phyloP scores from a whole-genome alignment of 2,888 invertebrate genomes.

The Clusia tigrina region DNA sequence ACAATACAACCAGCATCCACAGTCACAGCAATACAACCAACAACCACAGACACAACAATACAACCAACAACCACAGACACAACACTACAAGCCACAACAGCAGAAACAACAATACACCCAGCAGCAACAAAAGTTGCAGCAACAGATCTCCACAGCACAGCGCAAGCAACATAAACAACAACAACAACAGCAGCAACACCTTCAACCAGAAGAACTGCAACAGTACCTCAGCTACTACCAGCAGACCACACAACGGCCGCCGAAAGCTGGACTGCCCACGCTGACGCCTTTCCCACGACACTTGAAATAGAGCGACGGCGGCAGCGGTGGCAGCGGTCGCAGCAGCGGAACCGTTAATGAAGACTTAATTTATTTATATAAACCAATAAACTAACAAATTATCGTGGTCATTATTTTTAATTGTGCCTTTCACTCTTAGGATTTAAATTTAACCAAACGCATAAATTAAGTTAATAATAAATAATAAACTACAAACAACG shows the following conservation, averaged over 20 bases:
- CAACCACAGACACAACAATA: slow-evolving; percentile 14
- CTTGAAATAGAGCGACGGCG: slow-evolving; percentile 34
- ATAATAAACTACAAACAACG: too few species aligned
- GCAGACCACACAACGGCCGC: slow-evolving; percentile 44
- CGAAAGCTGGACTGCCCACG: slow-evolving; percentile 49
- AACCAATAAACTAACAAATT: too few species aligned
- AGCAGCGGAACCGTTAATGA: neutral
- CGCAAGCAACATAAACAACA: slow-evolving; percentile 15
- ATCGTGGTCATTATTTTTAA: too few species aligned
- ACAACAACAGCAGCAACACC: slow-evolving; percentile 14
- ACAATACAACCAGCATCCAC: slow-evolving; percentile 10
- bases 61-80: slow-evolving; percentile 14
- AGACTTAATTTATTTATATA: slow-evolving; percentile 4
- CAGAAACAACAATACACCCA: neutral
- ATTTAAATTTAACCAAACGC: too few species aligned
- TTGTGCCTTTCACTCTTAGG: too few species aligned
- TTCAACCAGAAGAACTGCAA: slow-evolving; percentile 32
- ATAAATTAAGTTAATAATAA: too few species aligned
- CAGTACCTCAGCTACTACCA: slow-evolving; percentile 47
- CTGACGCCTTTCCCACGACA: slow-evolving; percentile 51
- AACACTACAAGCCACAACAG: neutral
- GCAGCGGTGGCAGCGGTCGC: neutral
- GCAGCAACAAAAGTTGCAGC: too few species aligned
- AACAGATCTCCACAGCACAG: neutral
- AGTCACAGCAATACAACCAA: slow-evolving; percentile 10